These are phyloP conservation scores for Andricus grossulariae DNA, from an alignment of 1,140 invertebrate genomes.

Conservation along the genomic window DNA sequence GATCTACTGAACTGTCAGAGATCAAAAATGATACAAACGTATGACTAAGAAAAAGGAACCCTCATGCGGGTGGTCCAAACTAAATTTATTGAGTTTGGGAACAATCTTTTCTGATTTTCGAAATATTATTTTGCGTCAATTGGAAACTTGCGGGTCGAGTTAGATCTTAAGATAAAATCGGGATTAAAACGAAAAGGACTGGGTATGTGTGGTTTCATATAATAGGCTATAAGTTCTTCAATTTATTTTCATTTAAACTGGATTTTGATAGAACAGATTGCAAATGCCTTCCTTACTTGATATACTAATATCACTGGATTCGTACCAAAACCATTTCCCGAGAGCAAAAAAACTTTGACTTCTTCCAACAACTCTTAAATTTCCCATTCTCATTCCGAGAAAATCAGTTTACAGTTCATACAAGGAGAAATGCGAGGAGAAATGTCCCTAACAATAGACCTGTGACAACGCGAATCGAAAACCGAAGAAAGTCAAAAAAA, in stretches of 20 bases:
- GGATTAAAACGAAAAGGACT: neutral
- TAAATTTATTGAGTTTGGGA: neutral
- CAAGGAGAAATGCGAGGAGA: conserved; percentile 33
- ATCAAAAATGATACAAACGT: conserved; percentile 11
- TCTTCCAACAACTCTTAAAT: too few relatives aligned
- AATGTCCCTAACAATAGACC: conserved; percentile 33
- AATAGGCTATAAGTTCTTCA: too few relatives aligned
- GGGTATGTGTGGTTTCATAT: neutral
- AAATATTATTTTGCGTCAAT: neutral
- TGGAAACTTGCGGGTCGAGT: neutral
- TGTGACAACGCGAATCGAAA: neutral
- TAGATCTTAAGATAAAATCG: neutral
- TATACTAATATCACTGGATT: too few relatives aligned
- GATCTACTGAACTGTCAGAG: conserved; percentile 40
- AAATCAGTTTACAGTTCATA: conserved; percentile 43
- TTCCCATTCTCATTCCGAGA: neutral
- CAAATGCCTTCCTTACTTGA: too few relatives aligned
- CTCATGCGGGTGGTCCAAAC: conserved; percentile 7
- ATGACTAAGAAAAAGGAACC: conserved; percentile 15
- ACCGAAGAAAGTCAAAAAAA: neutral
- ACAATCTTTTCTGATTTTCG: too few relatives aligned
- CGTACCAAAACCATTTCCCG: neutral
- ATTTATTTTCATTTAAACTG: too few relatives aligned
- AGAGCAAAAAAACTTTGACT: too few relatives aligned
- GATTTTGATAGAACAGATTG: neutral